Evolutionary conservation across 2,888 invertebrate genomes (phyloP).

Genomic region (Apamea epomidion): DNA sequence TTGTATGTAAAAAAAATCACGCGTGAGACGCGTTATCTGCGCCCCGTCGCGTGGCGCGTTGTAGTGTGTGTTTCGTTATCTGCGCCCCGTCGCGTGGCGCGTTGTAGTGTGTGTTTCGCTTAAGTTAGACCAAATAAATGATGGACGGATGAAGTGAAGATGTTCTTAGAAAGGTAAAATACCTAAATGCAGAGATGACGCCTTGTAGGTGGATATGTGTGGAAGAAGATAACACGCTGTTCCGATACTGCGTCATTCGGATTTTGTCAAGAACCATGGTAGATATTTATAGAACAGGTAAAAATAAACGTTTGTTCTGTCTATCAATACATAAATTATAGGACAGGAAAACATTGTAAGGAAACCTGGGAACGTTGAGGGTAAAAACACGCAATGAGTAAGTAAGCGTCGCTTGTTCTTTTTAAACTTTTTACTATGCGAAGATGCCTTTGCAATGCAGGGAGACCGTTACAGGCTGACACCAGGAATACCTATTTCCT

Average conservation of each 20-base stretch:
- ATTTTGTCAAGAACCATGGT: background rate
- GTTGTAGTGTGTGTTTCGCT: background rate
- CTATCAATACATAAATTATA: background rate
- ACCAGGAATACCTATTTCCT: background rate
- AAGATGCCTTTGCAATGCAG: background rate
- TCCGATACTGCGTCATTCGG: background rate
- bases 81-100: background rate
- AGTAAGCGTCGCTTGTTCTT: background rate
- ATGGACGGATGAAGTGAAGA: background rate
- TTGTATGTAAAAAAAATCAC: background rate
- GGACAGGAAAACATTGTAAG: background rate
- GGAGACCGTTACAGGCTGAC: background rate
- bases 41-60: background rate
- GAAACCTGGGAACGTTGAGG: background rate
- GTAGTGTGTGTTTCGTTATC: background rate
- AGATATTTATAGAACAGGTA: background rate
- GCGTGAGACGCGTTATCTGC: background rate
- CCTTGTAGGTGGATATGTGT: no score
- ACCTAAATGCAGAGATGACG: background rate
- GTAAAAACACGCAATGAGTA: conserved; percentile 8
- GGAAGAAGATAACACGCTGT: background rate
- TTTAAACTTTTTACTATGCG: conserved; percentile 14
- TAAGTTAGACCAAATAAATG: background rate
- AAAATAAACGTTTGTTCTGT: conserved; percentile 1
- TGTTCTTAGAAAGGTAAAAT: background rate